Evolutionary conservation across 2,113 vertebrate species (phyloP).

Genomic region (Osmerus mordax): DNA sequence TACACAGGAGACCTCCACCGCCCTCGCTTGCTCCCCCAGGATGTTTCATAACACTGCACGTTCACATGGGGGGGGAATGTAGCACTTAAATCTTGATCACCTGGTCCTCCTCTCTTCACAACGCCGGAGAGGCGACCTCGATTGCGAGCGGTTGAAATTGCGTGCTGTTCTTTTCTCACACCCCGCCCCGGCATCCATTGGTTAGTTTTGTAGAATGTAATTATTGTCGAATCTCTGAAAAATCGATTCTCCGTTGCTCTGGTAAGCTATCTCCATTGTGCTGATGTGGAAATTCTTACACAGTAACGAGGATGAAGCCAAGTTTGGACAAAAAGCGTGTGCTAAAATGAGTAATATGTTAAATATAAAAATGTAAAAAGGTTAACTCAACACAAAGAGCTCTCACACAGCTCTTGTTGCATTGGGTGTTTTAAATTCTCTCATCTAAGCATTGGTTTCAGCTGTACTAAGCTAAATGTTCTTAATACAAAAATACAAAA

Average conservation of each 20-base stretch:
- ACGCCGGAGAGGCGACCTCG: slow-evolving; percentile 40
- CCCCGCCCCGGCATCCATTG: slow-evolving; percentile 47
- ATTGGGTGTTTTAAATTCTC: too few species aligned
- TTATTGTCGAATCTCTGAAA: slow-evolving; percentile 50
- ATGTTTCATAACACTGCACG: slow-evolving; percentile 37
- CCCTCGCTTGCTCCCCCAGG: background rate
- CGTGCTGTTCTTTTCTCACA: slow-evolving; percentile 31
- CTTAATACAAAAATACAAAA: too few species aligned
- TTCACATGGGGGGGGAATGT: slow-evolving; percentile 47
- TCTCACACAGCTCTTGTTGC: too few species aligned
- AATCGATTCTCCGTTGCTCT: slow-evolving; percentile 55
- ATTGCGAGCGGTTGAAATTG: slow-evolving; percentile 33
- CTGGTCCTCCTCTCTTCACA: slow-evolving; percentile 30
- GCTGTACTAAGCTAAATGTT: too few species aligned
- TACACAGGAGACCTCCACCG: slow-evolving; percentile 15
- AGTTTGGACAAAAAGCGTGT: background rate
- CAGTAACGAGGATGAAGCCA: slow-evolving; percentile 2
- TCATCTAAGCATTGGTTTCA: too few species aligned
- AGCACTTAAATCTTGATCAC: slow-evolving; percentile 48
- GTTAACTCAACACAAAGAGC: too few species aligned
- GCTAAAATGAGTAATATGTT: background rate
- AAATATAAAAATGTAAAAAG: too few species aligned
- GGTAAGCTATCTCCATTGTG: slow-evolving; percentile 8
- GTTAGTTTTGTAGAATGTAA: slow-evolving; percentile 53
- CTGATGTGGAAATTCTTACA: slow-evolving; percentile 19